These are phyloP conservation scores for Ovis aries DNA, from an alignment of 2,113 vertebrate species.

Conservation along the genomic window ARS-UI_Ramb_v3.0 NC_056074.1:6464001-6464500, in stretches of 20 bases:
- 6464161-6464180: neutral
- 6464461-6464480: neutral
- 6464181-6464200: neutral
- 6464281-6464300: neutral
- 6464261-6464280: neutral
- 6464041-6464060: neutral
- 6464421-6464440: fast-evolving
- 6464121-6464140: neutral
- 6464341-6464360: fast-evolving
- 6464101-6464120: neutral
- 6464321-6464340: neutral
- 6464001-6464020: neutral
- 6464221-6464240: neutral
- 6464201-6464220: neutral
- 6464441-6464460: neutral
- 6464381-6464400: neutral
- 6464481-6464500: neutral
- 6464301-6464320: neutral
- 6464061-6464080: neutral
- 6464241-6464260: neutral
- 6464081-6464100: neutral
- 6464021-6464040: neutral
- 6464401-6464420: neutral
- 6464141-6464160: neutral
- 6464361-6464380: neutral